Base-by-base conservation (phyloP, 2,113 vertebrate species). In the Pteruthius melanotis region DNA sequence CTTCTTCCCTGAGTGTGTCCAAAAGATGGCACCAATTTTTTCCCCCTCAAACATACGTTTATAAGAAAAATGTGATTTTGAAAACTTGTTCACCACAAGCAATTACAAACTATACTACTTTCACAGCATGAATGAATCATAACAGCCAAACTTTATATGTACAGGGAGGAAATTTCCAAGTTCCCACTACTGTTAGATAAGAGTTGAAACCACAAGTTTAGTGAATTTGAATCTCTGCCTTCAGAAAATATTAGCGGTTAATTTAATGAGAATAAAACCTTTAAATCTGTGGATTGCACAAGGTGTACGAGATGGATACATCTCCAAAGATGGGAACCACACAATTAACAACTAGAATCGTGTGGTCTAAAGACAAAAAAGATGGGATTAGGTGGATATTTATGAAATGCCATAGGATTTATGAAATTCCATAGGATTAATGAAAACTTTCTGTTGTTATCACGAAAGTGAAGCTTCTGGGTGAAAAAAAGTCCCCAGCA, bases 21-120 rank as follows among this genome's bases (percentile, higher is more conserved):
- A 91, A 94, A 92, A 82, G 44, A 78, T 71, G 44, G 22, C 69
- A 95, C 33, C 24, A 92, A 68, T 88, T 89, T 72, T 77, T 74
- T 2, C 40, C 16, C 3, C n/a, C 40, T 27, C 8, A 37, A 56
- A 31, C 0, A 26, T 45, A 23, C 39, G 21, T 27, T 18, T 83
- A 1, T 40, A 66, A 45, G 13, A 85, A 54, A 1, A 1, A 24
- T 47, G 5, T 16, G 3, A 54, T 81, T 88, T 74, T 54, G 13
- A 74, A 77, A 40, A 37, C 4, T 69, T 6, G 6, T 54, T 66
- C 9, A 35, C 5, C 7, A 27, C 31, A 53, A 30, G 10, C 18
- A 45, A 27, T 20, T 83, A 6, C 2, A 47, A 77, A 61, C 6
- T 27, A 6, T n/a, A 19, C 3, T 7, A 13, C n/a, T 30, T 47